phyloP scores from a whole-genome alignment of 2,888 invertebrate species.

The Agonopterix alstromeriana region DNA sequence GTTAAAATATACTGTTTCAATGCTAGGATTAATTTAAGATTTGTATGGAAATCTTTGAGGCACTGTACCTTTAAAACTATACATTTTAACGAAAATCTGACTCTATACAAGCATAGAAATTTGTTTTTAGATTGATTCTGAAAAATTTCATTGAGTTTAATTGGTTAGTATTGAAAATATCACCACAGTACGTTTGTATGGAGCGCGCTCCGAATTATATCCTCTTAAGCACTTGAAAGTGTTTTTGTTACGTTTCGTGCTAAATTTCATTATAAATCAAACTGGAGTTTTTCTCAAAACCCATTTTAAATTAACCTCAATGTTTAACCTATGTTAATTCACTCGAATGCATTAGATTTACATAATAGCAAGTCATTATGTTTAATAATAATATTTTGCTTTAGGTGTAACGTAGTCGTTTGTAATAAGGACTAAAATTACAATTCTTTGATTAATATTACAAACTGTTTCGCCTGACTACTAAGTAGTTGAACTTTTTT shows the following conservation, averaged over 20 bases:
- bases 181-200: no score
- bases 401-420: not conserved
- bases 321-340: conserved; percentile 2
- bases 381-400: not conserved
- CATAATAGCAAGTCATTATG: conserved; percentile 7
- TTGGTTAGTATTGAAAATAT: no score
- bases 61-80: no score
- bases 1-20: no score
- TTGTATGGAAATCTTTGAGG: no score
- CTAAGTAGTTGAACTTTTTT: no score
- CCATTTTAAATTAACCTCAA: conserved; percentile 2
- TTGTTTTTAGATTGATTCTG: no score
- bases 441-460: not conserved
- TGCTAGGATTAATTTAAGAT: no score
- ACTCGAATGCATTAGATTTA: conserved; percentile 1
- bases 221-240: not conserved
- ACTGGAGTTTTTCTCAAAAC: not conserved
- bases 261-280: not conserved
- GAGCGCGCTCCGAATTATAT: not conserved
- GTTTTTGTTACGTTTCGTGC: not conserved
- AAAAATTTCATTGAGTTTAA: no score
- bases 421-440: not conserved
- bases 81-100: no score
- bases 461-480: no score
- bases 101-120: no score